Evolutionary conservation across 2,888 invertebrate species (phyloP).

Genomic region (Sceliomorpha sp.): DNA sequence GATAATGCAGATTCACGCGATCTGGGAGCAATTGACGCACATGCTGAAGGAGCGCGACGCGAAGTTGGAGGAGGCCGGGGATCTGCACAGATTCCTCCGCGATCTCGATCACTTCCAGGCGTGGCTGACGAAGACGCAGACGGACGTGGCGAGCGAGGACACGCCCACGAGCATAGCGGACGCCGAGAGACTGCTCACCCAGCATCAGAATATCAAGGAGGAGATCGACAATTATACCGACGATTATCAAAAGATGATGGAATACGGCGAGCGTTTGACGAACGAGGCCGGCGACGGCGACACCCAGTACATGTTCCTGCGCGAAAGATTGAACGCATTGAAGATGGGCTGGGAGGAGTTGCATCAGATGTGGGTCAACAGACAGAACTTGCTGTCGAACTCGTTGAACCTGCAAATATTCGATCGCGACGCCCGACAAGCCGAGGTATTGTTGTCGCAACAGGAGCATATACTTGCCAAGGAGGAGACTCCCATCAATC

Average conservation of each 20-base stretch:
- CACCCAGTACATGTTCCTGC: slow-evolving; percentile 99
- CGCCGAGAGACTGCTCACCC: slow-evolving; percentile 97
- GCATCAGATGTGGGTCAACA: slow-evolving; percentile 99
- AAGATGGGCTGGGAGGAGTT: slow-evolving; percentile 99
- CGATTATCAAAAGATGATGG: slow-evolving; percentile 99
- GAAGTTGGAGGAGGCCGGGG: slow-evolving; percentile 99
- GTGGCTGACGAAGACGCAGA: slow-evolving; percentile 99
- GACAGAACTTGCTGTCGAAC: slow-evolving; percentile 96
- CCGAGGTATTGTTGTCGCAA: slow-evolving; percentile 97
- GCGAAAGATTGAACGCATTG: slow-evolving; percentile 97
- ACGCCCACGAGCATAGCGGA: slow-evolving; percentile 96
- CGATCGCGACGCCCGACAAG: slow-evolving; percentile 97
- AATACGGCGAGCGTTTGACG: slow-evolving; percentile 97
- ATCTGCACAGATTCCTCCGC: slow-evolving; percentile 97
- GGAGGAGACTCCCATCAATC: slow-evolving; percentile 94
- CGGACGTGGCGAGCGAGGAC: slow-evolving; percentile 98
- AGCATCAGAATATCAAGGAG: slow-evolving; percentile 99
- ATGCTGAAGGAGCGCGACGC: slow-evolving; percentile 99
- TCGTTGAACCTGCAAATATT: slow-evolving; percentile 97
- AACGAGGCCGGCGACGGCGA: slow-evolving; percentile 90
- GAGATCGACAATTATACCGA: slow-evolving; percentile 99
- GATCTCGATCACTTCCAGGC: slow-evolving; percentile 99
- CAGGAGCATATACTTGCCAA: slow-evolving; percentile 99
- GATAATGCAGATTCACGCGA: slow-evolving; percentile 93
- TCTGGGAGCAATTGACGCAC: slow-evolving; percentile 98